Percentiles rank a stretch among this genome's conserved stretches.
Evolutionary conservation across 2,888 invertebrate species (phyloP).

Genomic region (Nemurella pictetii): DNA sequence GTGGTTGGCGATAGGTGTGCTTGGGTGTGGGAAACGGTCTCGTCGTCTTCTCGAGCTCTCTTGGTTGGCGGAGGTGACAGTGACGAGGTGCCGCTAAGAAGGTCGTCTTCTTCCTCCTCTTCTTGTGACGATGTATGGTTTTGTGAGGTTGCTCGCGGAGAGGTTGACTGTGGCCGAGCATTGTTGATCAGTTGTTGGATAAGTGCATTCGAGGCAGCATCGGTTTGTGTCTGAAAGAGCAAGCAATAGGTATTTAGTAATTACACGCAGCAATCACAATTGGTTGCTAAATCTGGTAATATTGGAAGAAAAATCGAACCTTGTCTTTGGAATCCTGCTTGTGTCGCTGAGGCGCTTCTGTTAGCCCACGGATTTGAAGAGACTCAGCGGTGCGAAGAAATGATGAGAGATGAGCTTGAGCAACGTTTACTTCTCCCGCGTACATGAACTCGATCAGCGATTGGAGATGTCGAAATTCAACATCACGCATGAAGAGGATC

Average conservation of each 20-base stretch:
- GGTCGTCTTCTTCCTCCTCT: conserved; percentile 38
- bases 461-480: conserved; percentile 75
- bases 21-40: not conserved
- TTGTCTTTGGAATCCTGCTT: conserved; percentile 47
- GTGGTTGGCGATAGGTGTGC: not conserved
- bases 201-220: conserved; percentile 1
- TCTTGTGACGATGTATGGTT: conserved; percentile 33
- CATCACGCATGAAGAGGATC: conserved; percentile 83
- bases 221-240: conserved; percentile 3
- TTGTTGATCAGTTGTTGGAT: conserved; percentile 19
- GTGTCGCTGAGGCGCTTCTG: conserved; percentile 56
- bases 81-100: conserved; percentile 35
- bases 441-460: conserved; percentile 84
- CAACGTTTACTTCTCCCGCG: conserved; percentile 81
- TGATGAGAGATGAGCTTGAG: conserved; percentile 74
- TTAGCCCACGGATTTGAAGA: conserved; percentile 75
- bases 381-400: conserved; percentile 79
- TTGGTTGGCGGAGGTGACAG: conserved; percentile 39
- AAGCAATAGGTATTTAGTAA: not conserved
- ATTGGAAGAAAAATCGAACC: not conserved
- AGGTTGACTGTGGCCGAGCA: conserved; percentile 17
- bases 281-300: not conserved
- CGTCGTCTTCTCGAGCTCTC: conserved; percentile 29
- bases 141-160: conserved; percentile 15
- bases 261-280: not conserved